These are phyloP conservation scores for Dendrolimus punctatus DNA, from an alignment of 1,140 invertebrate species.

Conservation along the genomic window DNA sequence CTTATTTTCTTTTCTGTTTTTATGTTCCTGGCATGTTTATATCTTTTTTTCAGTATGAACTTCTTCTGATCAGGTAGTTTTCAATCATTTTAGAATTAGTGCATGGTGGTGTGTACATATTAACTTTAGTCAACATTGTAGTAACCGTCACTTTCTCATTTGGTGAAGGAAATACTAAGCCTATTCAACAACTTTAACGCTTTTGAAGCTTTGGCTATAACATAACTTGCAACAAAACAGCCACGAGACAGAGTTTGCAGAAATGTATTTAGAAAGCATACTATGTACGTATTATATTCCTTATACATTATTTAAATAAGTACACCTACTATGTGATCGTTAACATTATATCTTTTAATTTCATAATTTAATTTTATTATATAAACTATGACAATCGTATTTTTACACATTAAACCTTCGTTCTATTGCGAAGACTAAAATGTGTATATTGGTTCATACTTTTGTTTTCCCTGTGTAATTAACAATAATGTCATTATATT, in stretches of 20 bases:
- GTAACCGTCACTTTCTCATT: constrained; percentile 38
- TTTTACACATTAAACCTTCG: not conserved
- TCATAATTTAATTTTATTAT: not conserved
- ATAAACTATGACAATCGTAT: not conserved
- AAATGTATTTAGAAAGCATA: constrained; percentile 33
- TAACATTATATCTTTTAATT: too few species aligned
- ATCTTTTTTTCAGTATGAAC: constrained; percentile 58
- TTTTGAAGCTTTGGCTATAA: constrained; percentile 43
- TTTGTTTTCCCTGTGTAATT: too few species aligned
- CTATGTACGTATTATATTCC: constrained; percentile 22
- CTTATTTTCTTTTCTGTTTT: constrained; percentile 39
- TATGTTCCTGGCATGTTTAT: constrained; percentile 60
- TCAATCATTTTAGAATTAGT: constrained; percentile 34
- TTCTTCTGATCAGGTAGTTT: constrained; percentile 62
- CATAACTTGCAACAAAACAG: constrained; percentile 53
- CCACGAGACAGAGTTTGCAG: constrained; percentile 68
- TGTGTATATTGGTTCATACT: not conserved
- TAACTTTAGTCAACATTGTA: constrained; percentile 21
- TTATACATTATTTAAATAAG: not conserved
- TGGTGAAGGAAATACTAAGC: constrained; percentile 39
- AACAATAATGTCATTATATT: too few species aligned
- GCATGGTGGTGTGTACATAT: constrained; percentile 46
- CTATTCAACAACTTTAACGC: constrained; percentile 36
- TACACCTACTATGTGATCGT: too few species aligned
- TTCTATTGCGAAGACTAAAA: not conserved